phyloP scores from a whole-genome alignment of 2,113 vertebrate species.

The Rattus rattus region DNA sequence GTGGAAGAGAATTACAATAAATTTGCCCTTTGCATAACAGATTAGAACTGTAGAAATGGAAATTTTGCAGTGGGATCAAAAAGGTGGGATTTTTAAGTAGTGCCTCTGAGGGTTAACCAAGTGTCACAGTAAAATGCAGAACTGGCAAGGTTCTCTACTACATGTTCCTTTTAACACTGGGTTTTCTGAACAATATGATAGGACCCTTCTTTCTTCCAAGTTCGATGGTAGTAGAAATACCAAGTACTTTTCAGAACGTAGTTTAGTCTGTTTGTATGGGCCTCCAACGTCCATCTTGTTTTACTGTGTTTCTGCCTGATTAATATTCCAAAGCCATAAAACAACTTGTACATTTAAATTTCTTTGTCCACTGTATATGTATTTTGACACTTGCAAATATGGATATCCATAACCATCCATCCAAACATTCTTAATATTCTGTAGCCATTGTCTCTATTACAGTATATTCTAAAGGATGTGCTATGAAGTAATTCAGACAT shows the following conservation, averaged over 20 bases:
- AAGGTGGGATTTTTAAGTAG: background rate
- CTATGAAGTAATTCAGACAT: background rate
- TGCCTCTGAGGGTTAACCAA: constrained; percentile 36
- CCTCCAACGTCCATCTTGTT: background rate
- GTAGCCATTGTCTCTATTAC: background rate
- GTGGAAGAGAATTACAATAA: constrained; percentile 49
- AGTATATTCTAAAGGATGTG: constrained; percentile 22
- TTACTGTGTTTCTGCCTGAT: constrained; percentile 6
- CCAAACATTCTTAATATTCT: background rate
- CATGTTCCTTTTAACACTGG: background rate
- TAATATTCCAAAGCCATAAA: background rate
- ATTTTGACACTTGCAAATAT: constrained; percentile 8
- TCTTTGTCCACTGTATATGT: background rate
- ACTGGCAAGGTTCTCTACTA: background rate
- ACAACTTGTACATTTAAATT: constrained; percentile 9
- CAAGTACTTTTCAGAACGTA: background rate
- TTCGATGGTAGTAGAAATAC: constrained; percentile 3
- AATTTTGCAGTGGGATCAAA: constrained; percentile 21
- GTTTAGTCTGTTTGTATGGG: background rate
- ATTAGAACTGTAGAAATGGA: constrained; percentile 38
- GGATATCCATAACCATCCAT: background rate
- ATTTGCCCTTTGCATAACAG: constrained; percentile 4
- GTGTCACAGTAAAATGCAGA: background rate
- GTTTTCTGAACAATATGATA: constrained; percentile 1
- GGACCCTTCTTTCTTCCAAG: background rate